Base-by-base conservation (phyloP, 2,888 invertebrate species). In the Ormyrus pomaceus region DNA sequence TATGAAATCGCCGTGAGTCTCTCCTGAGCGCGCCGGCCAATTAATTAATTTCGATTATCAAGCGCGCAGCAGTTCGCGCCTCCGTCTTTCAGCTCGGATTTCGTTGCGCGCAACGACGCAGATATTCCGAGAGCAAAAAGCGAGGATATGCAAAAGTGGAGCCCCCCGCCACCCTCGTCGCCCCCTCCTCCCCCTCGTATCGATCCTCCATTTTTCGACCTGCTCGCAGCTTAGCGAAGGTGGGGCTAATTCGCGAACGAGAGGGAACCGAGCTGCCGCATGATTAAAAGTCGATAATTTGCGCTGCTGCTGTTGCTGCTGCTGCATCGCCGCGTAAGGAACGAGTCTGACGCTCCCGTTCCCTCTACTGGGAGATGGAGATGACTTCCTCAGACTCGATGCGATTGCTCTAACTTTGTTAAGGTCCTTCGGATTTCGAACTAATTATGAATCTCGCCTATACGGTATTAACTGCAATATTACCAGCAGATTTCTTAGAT, bases 11-110 rank as follows among this genome's bases (percentile, higher is more conserved):
- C 51, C 34, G 34, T 5, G 6, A 6, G 56, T 19, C 19, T 19
- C 19, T 19, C 19, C 19, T 1, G 19, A 19, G 19, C n/a, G 58
- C 13, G 55, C 82, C 69, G 80, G 82, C 83, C 82, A 84, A 84
- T 85, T 85, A 85, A 84, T 86, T 85, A 86, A 83, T 82, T 83
- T 79, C 80, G 83, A 85, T 85, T 84, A 84, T 82, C 83, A 84
- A 80, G 79, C 77, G 77, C 66, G 19, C 19, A 19, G 19, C 19
- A 19, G 19, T 19, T 68, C 77, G 64, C 80, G 83, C 75, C 82
- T 83, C 82, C 13, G 11, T 34, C 64, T 46, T 50, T 7, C 56
- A 13, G 45, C 48, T 34, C 9, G 58, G 48, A 70, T 80, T 80
- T 81, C 81, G 81, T 83, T 83, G 81, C 81, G 64, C 80, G 80